Percentiles rank a stretch among this genome's conserved stretches.
Evolutionary conservation across 2,113 vertebrate genomes (phyloP).

Genomic region (Cygnus buccinator): DNA sequence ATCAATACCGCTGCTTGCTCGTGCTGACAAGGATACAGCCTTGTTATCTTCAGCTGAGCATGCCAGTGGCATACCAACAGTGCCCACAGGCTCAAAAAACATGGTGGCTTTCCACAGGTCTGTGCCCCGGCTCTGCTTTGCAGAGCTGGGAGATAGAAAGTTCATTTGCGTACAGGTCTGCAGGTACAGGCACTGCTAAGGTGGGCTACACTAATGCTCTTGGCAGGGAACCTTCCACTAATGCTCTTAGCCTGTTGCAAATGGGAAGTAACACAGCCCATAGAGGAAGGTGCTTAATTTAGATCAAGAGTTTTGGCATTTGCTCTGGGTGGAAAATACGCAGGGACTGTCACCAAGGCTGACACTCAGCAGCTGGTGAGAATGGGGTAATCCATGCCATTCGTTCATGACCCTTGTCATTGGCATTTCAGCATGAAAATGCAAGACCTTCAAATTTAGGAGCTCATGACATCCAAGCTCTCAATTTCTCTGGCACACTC

Average conservation of each 20-base stretch:
- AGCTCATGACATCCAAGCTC: background rate
- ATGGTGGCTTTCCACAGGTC: background rate
- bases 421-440: background rate
- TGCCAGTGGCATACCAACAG: background rate
- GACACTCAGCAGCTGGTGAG: background rate
- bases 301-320: background rate
- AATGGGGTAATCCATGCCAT: background rate
- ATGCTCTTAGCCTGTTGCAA: background rate
- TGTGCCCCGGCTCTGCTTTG: background rate
- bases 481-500: background rate
- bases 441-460: background rate
- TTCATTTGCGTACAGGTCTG: background rate
- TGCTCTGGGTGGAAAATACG: background rate
- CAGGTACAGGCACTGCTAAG: background rate
- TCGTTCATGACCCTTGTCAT: background rate
- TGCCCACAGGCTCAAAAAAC: background rate
- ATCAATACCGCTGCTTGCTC: background rate
- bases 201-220: background rate
- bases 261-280: background rate
- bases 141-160: background rate
- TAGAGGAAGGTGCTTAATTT: background rate
- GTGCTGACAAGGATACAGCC: accelerated
- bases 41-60: background rate
- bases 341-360: background rate
- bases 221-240: background rate